phyloP scores from a whole-genome alignment of 2,113 vertebrate genomes.

The Ceuthmochares aereus region DNA sequence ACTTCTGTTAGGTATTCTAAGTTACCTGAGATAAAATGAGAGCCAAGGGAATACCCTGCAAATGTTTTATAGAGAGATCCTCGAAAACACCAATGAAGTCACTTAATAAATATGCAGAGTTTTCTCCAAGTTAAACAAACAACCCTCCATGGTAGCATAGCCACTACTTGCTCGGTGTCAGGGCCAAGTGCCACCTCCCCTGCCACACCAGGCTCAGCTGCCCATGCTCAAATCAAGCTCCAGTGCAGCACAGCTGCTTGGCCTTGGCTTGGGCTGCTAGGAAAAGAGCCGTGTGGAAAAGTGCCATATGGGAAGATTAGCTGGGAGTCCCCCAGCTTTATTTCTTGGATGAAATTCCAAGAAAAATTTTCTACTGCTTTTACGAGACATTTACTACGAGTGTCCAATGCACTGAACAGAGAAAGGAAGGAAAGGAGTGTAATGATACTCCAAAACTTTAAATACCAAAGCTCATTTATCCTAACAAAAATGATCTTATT shows the following conservation, averaged over 20 bases:
- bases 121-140: background rate
- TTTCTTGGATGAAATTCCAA: background rate
- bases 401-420: background rate
- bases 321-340: too few relatives aligned
- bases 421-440: background rate
- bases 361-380: background rate
- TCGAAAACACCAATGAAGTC: background rate
- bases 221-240: too few relatives aligned
- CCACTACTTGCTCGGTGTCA: fast-evolving
- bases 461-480: background rate
- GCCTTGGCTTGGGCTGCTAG: too few relatives aligned
- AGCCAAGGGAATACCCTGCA: background rate
- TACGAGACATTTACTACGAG: background rate
- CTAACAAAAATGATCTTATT: background rate
- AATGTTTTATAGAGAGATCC: background rate
- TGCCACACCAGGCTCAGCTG: too few relatives aligned
- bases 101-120: background rate
- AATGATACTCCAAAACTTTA: background rate
- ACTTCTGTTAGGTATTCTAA: background rate
- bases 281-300: too few relatives aligned
- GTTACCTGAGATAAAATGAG: background rate
- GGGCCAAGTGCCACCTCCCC: background rate
- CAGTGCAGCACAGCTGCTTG: too few relatives aligned
- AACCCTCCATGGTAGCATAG: background rate
- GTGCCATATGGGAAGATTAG: too few relatives aligned